Conservation (phyloP, 2,888 invertebrate genomes). For the Opisthograptis luteolata region DNA sequence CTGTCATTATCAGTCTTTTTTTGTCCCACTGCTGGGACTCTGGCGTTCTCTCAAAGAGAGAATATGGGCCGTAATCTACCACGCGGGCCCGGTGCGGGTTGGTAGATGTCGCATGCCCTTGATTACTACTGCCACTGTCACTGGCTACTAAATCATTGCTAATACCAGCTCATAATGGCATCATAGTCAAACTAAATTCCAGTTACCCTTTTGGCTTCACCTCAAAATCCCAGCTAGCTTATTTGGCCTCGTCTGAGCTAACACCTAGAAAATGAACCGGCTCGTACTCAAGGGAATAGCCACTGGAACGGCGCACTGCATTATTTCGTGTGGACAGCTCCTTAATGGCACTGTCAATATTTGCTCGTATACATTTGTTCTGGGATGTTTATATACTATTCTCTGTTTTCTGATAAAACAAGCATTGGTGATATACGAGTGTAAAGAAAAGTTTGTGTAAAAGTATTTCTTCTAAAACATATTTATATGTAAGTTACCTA, state of each 20-base stretch:
- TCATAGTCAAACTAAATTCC: not conserved
- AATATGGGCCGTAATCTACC: too few relatives aligned
- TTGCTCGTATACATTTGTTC: not conserved
- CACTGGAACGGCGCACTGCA: not conserved
- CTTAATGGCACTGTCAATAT: slow-evolving; percentile 13
- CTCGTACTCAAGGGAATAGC: slow-evolving; percentile 3
- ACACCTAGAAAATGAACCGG: too few relatives aligned
- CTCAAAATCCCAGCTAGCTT: not conserved
- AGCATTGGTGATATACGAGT: not conserved
- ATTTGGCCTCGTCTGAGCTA: not conserved
- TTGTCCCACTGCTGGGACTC: too few relatives aligned
- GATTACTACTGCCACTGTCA: too few relatives aligned
- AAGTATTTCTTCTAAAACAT: not conserved
- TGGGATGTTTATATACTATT: not conserved
- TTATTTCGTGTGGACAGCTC: slow-evolving; percentile 4
- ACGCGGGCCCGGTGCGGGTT: too few relatives aligned
- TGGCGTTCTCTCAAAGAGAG: too few relatives aligned
- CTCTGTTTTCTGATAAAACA: not conserved
- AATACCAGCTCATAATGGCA: too few relatives aligned
- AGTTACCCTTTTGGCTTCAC: not conserved
- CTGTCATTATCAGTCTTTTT: too few relatives aligned
- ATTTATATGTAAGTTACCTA: too few relatives aligned
- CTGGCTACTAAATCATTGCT: too few relatives aligned
- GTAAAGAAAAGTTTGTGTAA: not conserved
- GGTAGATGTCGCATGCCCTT: too few relatives aligned